Evolutionary conservation across 2,797 vertebrate genomes (phyloP).

Genomic region (Monodelphis domestica): DNA sequence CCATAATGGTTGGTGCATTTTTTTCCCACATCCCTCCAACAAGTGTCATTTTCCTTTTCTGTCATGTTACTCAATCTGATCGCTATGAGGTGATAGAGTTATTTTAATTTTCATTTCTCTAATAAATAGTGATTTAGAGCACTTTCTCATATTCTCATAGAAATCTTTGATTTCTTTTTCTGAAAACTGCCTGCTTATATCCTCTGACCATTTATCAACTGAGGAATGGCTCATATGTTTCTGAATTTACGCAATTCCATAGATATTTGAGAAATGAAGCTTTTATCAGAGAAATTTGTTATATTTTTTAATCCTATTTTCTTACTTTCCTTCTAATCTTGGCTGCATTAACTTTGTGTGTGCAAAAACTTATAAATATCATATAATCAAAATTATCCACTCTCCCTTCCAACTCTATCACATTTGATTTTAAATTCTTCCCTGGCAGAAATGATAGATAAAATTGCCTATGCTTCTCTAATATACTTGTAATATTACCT

Average conservation of each 20-base stretch:
- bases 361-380: too few relatives aligned
- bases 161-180: neutral
- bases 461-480: too few relatives aligned
- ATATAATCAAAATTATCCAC: too few relatives aligned
- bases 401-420: too few relatives aligned
- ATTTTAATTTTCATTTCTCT: neutral
- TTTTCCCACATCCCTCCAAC: neutral
- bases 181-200: neutral
- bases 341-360: too few relatives aligned
- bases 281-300: too few relatives aligned
- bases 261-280: neutral
- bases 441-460: too few relatives aligned
- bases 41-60: neutral
- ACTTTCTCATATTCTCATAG: neutral
- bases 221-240: neutral
- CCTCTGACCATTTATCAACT: neutral
- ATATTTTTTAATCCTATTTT: too few relatives aligned
- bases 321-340: too few relatives aligned
- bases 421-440: too few relatives aligned
- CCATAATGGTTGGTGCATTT: neutral
- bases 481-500: too few relatives aligned
- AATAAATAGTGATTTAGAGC: neutral
- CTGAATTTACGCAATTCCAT: neutral
- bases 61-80: neutral
- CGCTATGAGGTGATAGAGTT: neutral